phyloP scores from a whole-genome alignment of 2,797 vertebrate genomes.

The Pachyuromys duprasi region DNA sequence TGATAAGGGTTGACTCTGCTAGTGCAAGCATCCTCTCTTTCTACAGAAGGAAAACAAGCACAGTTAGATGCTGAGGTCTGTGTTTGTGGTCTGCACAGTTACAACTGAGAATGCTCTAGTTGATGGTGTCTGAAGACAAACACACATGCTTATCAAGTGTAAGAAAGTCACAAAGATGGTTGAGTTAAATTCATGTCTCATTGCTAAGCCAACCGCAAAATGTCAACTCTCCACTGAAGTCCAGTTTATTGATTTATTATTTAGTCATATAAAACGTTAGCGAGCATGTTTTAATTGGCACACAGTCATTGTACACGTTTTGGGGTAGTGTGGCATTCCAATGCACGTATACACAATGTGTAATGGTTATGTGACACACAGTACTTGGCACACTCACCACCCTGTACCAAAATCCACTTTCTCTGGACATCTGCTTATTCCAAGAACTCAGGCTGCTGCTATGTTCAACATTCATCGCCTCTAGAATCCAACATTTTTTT shows the following conservation, averaged over 20 bases:
- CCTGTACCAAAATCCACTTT: background rate
- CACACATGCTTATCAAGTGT: accelerated
- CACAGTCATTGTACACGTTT: background rate
- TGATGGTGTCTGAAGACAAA: background rate
- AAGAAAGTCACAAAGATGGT: background rate
- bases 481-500: background rate
- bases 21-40: background rate
- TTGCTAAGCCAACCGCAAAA: background rate
- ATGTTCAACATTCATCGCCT: background rate
- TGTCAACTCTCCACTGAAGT: background rate
- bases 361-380: background rate
- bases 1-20: no score
- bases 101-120: background rate
- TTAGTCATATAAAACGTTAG: background rate
- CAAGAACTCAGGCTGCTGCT: background rate
- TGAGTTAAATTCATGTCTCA: background rate
- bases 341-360: no score
- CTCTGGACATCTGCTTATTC: background rate
- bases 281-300: background rate
- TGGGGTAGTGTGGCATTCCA: background rate
- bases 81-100: background rate
- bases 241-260: background rate
- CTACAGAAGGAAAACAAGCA: background rate
- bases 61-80: background rate
- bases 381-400: no score